Evolutionary conservation across 1,140 invertebrate genomes (phyloP).

Genomic region (Euwallacea similis): DNA sequence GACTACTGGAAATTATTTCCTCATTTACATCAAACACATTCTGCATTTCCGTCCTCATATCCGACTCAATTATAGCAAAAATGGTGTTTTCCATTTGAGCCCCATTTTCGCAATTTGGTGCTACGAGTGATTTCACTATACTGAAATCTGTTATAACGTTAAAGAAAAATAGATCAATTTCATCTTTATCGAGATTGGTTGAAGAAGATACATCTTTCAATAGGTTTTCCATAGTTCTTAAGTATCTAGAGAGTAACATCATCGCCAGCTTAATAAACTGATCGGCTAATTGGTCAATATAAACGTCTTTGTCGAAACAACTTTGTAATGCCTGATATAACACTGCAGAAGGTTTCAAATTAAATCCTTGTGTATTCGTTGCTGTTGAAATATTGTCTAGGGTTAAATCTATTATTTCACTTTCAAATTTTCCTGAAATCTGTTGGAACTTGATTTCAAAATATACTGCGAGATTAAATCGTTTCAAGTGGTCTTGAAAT

Average conservation of each 20-base stretch:
- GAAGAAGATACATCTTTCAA: constrained; percentile 37
- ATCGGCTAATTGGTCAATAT: constrained; percentile 47
- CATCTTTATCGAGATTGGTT: constrained; percentile 8
- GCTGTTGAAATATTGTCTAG: constrained; percentile 29
- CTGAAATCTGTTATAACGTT: constrained; percentile 44
- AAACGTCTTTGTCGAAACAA: constrained; percentile 46
- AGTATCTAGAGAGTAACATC: constrained; percentile 47
- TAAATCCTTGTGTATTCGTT: constrained; percentile 26
- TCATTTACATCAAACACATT: constrained; percentile 43
- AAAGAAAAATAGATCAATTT: constrained; percentile 43
- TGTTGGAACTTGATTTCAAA: constrained; percentile 94
- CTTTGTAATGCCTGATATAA: constrained; percentile 42
- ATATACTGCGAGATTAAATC: constrained; percentile 94
- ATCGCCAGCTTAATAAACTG: constrained; percentile 49
- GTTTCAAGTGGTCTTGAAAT: constrained; percentile 66
- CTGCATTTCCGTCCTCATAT: constrained; percentile 35
- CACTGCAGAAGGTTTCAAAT: constrained; percentile 41
- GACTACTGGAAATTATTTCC: constrained; percentile 58
- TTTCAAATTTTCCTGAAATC: constrained; percentile 63
- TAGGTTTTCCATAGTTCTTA: constrained; percentile 41
- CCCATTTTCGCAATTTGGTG: constrained; percentile 24
- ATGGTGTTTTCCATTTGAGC: constrained; percentile 39
- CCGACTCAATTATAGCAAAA: constrained; percentile 42
- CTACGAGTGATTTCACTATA: constrained; percentile 38
- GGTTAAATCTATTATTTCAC: constrained; percentile 32